Base-by-base conservation (phyloP, 2,797 vertebrate species). In the Sebastes aleutianus region DNA sequence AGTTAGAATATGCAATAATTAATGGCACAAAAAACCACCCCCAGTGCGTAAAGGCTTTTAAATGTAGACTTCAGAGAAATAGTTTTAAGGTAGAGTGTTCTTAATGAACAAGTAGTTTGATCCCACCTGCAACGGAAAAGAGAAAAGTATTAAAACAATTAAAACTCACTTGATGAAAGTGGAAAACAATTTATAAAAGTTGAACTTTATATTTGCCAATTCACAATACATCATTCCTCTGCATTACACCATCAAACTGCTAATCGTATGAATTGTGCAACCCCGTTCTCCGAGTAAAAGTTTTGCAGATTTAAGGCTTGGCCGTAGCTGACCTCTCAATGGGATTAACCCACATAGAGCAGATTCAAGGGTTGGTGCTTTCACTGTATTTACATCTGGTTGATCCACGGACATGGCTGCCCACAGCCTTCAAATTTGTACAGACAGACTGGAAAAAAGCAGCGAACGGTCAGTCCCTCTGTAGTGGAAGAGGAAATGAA, bases 331-430 rank as follows among this genome's bases (percentile, higher is more conserved):
- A 73, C 64, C 70, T 47, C 71, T 72, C 29, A 10, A 10, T 14
- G 47, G 53, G 82, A 71, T 87, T 82, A 74, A 27, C 72, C 57
- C 24, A 61, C 26, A 59, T 53, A 65, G 57, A 83, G 64, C 22
- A 68, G 62, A 75, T 56, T 76, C 59, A 54, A 13, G 64, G 26
- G 53, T 43, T 43, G 34, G 50, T n/a, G 27, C 39, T 70, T 63
- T 62, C 47, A 39, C 27, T 85, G 62, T 74, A 76, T 84, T 80
- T 80, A 76, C 76, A 83, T 79, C 65, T 88, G 81, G 65, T 77
- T 20, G 20, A 58, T 70, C 32, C 24, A 22, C 31, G 14, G 43
- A 82, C 34, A 14, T n/a, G 65, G 57, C 50, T 70, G 29, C 70
- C 50, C 56, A 68, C 50, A 57, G 65, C n/a, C 29, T 66, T 47